Evolutionary conservation across 2,888 invertebrate species (phyloP).

Genomic region (Diarsia dahlii): DNA sequence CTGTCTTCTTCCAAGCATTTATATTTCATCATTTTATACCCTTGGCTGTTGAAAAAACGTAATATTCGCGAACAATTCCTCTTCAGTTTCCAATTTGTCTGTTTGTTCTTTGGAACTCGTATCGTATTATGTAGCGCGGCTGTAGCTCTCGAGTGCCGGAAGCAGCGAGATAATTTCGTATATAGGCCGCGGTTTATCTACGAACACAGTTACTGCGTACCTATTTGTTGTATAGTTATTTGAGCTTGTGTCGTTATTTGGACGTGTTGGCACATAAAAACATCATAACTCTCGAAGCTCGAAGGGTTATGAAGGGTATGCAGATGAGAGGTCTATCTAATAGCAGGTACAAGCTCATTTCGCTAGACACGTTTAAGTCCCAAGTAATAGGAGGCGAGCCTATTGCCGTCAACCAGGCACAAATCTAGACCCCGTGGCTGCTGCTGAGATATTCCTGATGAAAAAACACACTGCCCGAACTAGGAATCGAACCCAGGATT

Average conservation of each 20-base stretch:
- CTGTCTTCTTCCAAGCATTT: neutral
- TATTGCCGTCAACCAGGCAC: too few relatives aligned
- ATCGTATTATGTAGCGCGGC: slow-evolving; percentile 10
- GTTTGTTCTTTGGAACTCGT: slow-evolving; percentile 22
- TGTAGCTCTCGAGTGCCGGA: slow-evolving; percentile 44
- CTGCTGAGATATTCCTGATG: too few relatives aligned
- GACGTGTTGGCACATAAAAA: too few relatives aligned
- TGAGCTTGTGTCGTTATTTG: neutral
- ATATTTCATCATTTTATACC: neutral
- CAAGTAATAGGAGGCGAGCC: too few relatives aligned
- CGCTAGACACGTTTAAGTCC: too few relatives aligned
- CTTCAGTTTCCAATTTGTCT: slow-evolving; percentile 43
- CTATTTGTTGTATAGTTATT: slow-evolving; percentile 21
- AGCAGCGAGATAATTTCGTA: slow-evolving; percentile 58
- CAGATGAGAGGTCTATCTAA: too few relatives aligned
- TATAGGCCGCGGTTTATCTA: slow-evolving; percentile 58
- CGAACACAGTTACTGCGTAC: slow-evolving; percentile 17
- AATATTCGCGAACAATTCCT: slow-evolving; percentile 5
- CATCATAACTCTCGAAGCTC: too few relatives aligned
- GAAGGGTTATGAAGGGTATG: too few relatives aligned
- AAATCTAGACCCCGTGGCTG: too few relatives aligned
- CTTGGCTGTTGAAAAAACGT: neutral
- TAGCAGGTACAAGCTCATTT: too few relatives aligned
- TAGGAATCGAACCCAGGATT: too few relatives aligned
- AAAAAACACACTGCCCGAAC: too few relatives aligned